These are phyloP conservation scores for Hydractinia symbiolongicarpus DNA, from an alignment of 30 jellyfish, hydroid and myxozoan genomes.

Conservation along the genomic window DNA sequence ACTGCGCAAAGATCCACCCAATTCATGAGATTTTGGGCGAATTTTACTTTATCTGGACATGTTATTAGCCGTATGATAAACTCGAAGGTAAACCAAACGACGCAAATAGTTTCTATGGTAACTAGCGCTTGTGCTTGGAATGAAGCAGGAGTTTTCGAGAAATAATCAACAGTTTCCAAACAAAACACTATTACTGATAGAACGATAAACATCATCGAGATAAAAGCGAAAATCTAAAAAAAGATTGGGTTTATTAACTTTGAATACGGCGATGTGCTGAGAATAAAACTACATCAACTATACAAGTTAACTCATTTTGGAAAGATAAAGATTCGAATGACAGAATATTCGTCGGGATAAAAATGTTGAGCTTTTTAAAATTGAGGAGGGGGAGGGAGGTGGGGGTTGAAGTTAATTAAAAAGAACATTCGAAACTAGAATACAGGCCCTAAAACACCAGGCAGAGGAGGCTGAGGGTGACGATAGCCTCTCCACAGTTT, in stretches of 20 bases:
- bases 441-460: no score
- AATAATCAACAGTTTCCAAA: slow-evolving; percentile 59
- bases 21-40: slow-evolving; percentile 58
- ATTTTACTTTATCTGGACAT: slow-evolving; percentile 47
- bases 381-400: no score
- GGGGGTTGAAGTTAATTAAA: no score
- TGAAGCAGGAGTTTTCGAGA: slow-evolving; percentile 28
- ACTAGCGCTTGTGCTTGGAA: slow-evolving; percentile 34
- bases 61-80: slow-evolving; percentile 43
- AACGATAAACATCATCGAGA: slow-evolving; percentile 67
- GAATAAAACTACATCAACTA: no score
- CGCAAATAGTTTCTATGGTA: slow-evolving; percentile 68
- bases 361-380: no score
- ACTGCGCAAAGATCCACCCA: slow-evolving; percentile 90
- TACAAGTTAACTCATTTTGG: no score
- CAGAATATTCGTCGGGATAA: no score
- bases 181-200: slow-evolving; percentile 77
- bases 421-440: no score
- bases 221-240: slow-evolving; percentile 60
- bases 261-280: neutral
- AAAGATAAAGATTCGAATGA: no score
- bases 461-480: no score
- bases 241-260: neutral
- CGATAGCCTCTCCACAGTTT: no score
- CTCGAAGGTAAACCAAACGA: slow-evolving; percentile 73